Base-by-base conservation (phyloP, 2,797 vertebrate species). In the Chromis chromis region DNA sequence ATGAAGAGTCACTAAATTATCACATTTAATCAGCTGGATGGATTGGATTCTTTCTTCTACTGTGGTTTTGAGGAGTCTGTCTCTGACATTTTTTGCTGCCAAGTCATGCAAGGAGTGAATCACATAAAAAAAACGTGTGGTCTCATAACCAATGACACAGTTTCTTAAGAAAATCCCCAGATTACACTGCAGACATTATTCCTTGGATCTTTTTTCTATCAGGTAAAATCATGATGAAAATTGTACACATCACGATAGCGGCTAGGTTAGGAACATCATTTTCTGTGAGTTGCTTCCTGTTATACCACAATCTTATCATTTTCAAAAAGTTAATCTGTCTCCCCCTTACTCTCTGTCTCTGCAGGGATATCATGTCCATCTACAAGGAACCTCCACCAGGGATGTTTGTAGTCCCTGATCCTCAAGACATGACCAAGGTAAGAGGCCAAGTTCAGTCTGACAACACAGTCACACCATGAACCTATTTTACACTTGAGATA, bases 361-460 rank as follows among this genome's bases (percentile, higher is more conserved):
- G 17, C 88, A 99, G 98, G 91, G 98, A 99, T 75, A 99, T 99
- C 87, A 99, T 99, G 98, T 98, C 98, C 78, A 99, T 99, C 88
- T 99, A 99, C 92, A 99, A 99, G 90, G 98, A 99, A 40, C 98
- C 98, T 1, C 98, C 98, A 6, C 98, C 98, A 0, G 98, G 98
- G 49, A 99, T 99, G 98, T 99, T 99, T 93, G 98, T 99, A n/a
- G 97, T 99, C 70, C 98, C 98, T 24, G 98, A 99, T 87, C 97
- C 98, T 70, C 97, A 98, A 25, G 98, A 99, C 90, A 99, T 99
- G 98, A 99, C 98, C 75, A 99, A 99, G 97, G 98, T 99, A 94
- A 90, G 76, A 6, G 0, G n/a, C 2, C 8, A 48, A 21, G n/a
- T 48, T 19, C 42, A n/a, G 4, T n/a, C 6, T 46, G n/a, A 48